Conservation (phyloP, 2,797 vertebrate species). For the Pogonophryne albipinna region DNA sequence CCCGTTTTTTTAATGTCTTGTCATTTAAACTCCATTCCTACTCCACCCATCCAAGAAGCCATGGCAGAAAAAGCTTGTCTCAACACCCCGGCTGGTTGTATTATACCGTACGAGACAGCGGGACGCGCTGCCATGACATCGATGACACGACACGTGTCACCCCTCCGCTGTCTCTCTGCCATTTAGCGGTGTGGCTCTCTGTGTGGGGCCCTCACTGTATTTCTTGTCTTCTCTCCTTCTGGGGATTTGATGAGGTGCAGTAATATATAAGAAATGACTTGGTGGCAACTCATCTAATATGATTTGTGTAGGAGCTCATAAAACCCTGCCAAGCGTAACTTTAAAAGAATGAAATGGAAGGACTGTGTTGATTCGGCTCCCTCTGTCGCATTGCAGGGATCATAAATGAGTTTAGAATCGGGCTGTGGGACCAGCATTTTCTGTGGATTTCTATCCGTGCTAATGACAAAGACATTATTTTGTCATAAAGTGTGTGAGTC, state of each 20-base stretch:
- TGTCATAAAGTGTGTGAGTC: slow-evolving; percentile 43
- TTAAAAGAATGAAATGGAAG: slow-evolving; percentile 77
- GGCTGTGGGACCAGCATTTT: slow-evolving; percentile 57
- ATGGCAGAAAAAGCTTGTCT: slow-evolving; percentile 59
- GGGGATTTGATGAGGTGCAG: slow-evolving; percentile 71
- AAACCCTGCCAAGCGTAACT: slow-evolving; percentile 78
- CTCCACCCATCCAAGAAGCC: slow-evolving; percentile 35
- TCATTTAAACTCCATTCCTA: slow-evolving; percentile 39
- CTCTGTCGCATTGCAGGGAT: slow-evolving; percentile 79
- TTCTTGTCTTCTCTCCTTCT: slow-evolving; percentile 50
- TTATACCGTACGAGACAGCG: slow-evolving; percentile 68
- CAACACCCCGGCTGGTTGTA: slow-evolving; percentile 64
- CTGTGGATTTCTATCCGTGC: slow-evolving; percentile 56
- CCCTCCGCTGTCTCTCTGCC: slow-evolving; percentile 66
- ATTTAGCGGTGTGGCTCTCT: slow-evolving; percentile 52
- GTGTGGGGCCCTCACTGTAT: slow-evolving; percentile 38
- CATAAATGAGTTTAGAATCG: slow-evolving; percentile 66
- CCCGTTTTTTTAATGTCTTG: slow-evolving; percentile 42
- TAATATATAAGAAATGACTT: slow-evolving; percentile 79
- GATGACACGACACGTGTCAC: slow-evolving; percentile 72
- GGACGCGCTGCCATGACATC: slow-evolving; percentile 68
- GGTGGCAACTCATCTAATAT: slow-evolving; percentile 79
- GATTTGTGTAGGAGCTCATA: slow-evolving; percentile 81
- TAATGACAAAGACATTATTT: slow-evolving; percentile 64
- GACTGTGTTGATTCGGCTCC: slow-evolving; percentile 61